Evolutionary conservation across 2,888 invertebrate genomes (phyloP), one percentile per base, ranked within the genome.

Genomic region (Lutraria lutraria): DNA sequence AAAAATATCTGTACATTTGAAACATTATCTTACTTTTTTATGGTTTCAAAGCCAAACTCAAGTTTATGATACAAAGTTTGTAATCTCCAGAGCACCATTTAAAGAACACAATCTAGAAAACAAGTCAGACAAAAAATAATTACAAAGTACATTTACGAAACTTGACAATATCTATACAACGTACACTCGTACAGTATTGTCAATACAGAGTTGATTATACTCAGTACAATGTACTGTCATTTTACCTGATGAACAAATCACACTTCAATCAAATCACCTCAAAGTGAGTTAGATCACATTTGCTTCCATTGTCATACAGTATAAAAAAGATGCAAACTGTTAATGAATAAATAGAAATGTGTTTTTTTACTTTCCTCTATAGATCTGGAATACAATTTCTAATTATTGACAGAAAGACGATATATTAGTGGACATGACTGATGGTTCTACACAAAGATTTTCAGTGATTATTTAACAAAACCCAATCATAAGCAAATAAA

Each of bases 31-130:
- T n/a, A 0, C 2, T 16, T 21, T 21, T 1, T 63, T 10, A 19
- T 63, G 63, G 12, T 68, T 25, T 25, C 63, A 68, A 25, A 25
- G 25, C 25, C n/a, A 68, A 68, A 25, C 63, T 68, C 25, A 68
- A 68, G n/a, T 12, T 25, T 4, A 68, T 25, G 43, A 43, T 43
- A 43, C 8, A 43, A 43, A 43, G 43, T 43, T 43, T 43, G 8
- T 43, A 43, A 68, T 4, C 25, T 68, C 63, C 4, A 68, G n/a
- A 68, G 63, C 63, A 68, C 63, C 63, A 68, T 21, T 68, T 3
- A n/a, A 68, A 25, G 63, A 68, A 68, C 63, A 68, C 63, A 68
- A 68, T 21, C n/a, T 4, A 68, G 63, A 68, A 68, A 25, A 68
- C 25, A 68, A 68, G 25, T 25, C 13, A 43, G 43, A 43, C 43